Conservation (phyloP, 2,113 vertebrate genomes). For the Myrmecophaga tridactyla region DNA sequence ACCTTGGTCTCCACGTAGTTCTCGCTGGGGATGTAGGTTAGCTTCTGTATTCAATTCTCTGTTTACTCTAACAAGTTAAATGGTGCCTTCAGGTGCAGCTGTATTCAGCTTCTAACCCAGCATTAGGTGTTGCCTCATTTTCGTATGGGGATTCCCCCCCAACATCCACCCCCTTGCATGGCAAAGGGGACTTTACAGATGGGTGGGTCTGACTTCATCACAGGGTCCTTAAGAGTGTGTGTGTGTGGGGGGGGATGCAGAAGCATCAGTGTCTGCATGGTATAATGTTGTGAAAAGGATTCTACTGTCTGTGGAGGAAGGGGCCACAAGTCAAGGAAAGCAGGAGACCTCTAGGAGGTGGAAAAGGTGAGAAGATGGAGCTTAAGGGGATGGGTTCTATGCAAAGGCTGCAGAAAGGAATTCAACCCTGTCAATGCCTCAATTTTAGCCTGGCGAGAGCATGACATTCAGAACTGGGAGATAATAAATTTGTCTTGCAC, state of each 20-base stretch:
- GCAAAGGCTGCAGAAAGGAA: too few relatives aligned
- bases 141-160: not conserved
- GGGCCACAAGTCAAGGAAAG: fast-evolving
- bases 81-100: not conserved
- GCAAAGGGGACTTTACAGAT: not conserved
- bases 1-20: fast-evolving
- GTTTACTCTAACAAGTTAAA: not conserved
- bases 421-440: fast-evolving
- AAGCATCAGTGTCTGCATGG: not conserved
- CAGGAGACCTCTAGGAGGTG: not conserved
- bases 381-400: fast-evolving
- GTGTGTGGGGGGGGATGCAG: not conserved
- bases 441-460: not conserved
- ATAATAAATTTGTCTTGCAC: not conserved
- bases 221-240: not conserved
- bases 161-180: fast-evolving
- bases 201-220: not conserved
- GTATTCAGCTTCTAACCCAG: not conserved
- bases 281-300: not conserved
- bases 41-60: not conserved
- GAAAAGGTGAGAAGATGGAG: not conserved
- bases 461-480: not conserved
- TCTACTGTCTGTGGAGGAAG: not conserved
- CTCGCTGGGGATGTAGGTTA: not conserved
- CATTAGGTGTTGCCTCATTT: not conserved